Conservation (phyloP, 1,140 invertebrate species). For the Nasonia vitripennis region DNA sequence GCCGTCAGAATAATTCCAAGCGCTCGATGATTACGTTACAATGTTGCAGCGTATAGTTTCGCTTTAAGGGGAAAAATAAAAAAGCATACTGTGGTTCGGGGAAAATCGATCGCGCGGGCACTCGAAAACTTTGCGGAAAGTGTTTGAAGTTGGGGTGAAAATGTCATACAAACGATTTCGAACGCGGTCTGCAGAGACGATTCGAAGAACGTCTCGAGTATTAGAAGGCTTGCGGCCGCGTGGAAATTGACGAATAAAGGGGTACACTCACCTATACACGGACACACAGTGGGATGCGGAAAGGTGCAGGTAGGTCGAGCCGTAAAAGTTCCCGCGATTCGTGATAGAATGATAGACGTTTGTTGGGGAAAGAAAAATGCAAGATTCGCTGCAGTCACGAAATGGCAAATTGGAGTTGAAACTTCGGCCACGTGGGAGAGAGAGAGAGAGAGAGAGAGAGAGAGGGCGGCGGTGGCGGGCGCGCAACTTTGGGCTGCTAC, state of each 20-base stretch:
- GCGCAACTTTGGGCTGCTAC: constrained; percentile 12
- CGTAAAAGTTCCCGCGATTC: constrained; percentile 72
- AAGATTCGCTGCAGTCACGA: constrained; percentile 76
- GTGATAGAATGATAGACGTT: constrained; percentile 77
- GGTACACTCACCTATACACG: neutral
- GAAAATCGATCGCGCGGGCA: neutral
- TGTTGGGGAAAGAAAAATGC: constrained; percentile 76
- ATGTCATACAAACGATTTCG: too few species aligned
- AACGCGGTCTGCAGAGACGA: too few species aligned
- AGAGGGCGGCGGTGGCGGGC: neutral
- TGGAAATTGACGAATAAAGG: constrained; percentile 5
- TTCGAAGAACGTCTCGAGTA: neutral
- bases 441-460: too few species aligned
- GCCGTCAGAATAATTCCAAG: neutral
- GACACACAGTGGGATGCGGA: constrained; percentile 35
- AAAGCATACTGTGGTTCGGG: neutral
- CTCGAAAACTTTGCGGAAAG: neutral
- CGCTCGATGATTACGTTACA: neutral
- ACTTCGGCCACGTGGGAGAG: constrained; percentile 61
- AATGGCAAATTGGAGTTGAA: constrained; percentile 76
- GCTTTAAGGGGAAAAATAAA: neutral
- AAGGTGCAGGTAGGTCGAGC: constrained; percentile 64
- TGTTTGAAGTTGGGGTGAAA: neutral
- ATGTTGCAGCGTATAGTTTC: neutral
- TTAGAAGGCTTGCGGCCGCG: neutral